phyloP scores from a whole-genome alignment of 2,797 vertebrate genomes.

The Cossypha heuglini region DNA sequence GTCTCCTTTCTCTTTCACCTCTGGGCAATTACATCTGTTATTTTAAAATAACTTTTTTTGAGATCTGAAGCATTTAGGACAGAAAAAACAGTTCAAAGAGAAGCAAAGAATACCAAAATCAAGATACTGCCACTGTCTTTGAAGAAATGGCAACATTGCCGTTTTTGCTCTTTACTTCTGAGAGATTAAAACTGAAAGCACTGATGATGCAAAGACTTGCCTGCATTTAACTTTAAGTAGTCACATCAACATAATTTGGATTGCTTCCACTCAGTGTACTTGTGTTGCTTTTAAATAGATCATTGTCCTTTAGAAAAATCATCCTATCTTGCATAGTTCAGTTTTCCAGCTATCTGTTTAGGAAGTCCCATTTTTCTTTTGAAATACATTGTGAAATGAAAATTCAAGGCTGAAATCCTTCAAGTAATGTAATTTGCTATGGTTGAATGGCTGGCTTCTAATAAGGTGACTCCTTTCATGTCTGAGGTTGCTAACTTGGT shows the following conservation, averaged over 20 bases:
- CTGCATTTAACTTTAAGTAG: not conserved
- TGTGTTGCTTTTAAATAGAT: not conserved
- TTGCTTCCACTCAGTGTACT: not conserved
- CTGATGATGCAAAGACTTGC: not conserved
- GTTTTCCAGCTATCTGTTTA: not conserved
- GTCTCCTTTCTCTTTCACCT: not conserved
- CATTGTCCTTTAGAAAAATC: not conserved
- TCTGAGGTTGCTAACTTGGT: constrained; percentile 8
- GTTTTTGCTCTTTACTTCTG: not conserved
- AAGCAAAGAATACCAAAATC: constrained; percentile 10
- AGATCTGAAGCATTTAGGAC: not conserved
- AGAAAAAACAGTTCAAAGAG: not conserved
- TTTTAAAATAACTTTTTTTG: not conserved
- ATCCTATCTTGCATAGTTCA: not conserved
- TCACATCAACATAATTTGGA: not conserved
- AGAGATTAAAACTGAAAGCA: constrained; percentile 15
- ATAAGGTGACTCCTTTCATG: not conserved
- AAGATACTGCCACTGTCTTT: not conserved
- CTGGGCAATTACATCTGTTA: not conserved
- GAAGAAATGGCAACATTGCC: not conserved
- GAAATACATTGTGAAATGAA: not conserved
- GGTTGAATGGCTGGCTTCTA: not conserved
- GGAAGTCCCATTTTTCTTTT: not conserved
- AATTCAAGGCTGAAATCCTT: constrained; percentile 21
- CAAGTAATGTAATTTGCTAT: not conserved